A percentile compares a stretch with the other conserved stretches of the same genome.
These are phyloP conservation scores for Aphidoletes aphidimyza DNA, from an alignment of 2,888 invertebrate species.

Conservation along the genomic window DNA sequence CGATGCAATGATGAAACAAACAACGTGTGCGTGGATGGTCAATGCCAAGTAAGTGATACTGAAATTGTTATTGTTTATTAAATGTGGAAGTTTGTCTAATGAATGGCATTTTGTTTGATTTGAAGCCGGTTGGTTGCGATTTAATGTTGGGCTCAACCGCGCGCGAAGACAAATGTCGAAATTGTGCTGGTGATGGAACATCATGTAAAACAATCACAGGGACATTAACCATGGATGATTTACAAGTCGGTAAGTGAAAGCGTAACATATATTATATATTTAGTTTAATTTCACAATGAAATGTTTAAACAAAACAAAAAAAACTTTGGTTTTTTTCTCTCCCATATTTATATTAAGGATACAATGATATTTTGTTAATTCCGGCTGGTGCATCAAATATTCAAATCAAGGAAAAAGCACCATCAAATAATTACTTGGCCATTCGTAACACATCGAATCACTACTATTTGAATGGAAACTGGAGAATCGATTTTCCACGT, in stretches of 20 bases:
- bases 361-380: conserved; percentile 90
- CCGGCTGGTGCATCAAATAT: conserved; percentile 95
- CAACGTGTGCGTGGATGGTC: conserved; percentile 94
- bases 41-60: conserved; percentile 83
- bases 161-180: conserved; percentile 89
- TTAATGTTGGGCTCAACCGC: conserved; percentile 89
- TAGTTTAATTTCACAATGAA: not conserved
- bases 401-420: conserved; percentile 77
- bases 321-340: not conserved
- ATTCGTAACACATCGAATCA: conserved; percentile 83
- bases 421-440: conserved; percentile 92
- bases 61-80: not conserved
- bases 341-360: conserved; percentile 71
- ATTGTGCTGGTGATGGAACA: conserved; percentile 91
- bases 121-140: conserved; percentile 91
- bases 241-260: conserved; percentile 74
- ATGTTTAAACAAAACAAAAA: not conserved
- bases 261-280: too few species aligned
- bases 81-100: too few species aligned
- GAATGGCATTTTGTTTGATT: not conserved
- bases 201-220: conserved; percentile 84
- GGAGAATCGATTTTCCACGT: conserved; percentile 91
- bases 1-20: conserved; percentile 82
- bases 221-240: conserved; percentile 76
- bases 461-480: conserved; percentile 94